Evolutionary conservation across 2,797 vertebrate genomes (phyloP).

Genomic region (Manis javanica): DNA sequence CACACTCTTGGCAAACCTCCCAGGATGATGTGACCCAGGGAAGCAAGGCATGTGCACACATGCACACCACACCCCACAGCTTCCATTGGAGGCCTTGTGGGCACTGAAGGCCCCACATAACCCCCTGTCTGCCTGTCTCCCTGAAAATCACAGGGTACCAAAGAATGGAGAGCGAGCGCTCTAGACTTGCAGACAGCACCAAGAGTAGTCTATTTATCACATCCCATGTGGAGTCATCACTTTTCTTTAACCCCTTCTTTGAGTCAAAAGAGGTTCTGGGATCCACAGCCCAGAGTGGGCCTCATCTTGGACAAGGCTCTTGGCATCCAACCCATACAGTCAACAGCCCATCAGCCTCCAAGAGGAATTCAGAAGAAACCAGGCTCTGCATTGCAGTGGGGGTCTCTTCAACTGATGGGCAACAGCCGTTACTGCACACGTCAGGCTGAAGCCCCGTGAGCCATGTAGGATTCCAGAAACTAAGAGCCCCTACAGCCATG

Average conservation of each 20-base stretch:
- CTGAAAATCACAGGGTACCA: background rate
- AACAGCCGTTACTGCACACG: fast-evolving
- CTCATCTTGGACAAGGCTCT: background rate
- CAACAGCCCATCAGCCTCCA: background rate
- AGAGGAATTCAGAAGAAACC: background rate
- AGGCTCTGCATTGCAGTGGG: background rate
- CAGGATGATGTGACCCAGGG: background rate
- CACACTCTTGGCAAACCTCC: background rate
- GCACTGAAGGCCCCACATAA: fast-evolving
- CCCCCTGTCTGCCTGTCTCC: background rate
- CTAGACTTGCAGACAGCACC: background rate
- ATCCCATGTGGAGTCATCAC: fast-evolving
- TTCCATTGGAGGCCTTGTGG: background rate
- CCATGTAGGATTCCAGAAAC: conserved; percentile 19
- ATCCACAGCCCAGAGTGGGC: fast-evolving
- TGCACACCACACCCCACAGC: background rate
- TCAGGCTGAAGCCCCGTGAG: background rate
- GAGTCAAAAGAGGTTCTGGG: background rate
- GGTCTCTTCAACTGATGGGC: background rate
- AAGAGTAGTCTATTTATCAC: fast-evolving
- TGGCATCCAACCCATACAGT: background rate
- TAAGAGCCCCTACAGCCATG: background rate
- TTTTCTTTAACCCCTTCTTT: background rate
- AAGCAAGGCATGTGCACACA: fast-evolving
- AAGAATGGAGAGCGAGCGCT: background rate